Evolutionary conservation across 2,888 invertebrate species (phyloP).

Genomic region (Drosophila anomelani): DNA sequence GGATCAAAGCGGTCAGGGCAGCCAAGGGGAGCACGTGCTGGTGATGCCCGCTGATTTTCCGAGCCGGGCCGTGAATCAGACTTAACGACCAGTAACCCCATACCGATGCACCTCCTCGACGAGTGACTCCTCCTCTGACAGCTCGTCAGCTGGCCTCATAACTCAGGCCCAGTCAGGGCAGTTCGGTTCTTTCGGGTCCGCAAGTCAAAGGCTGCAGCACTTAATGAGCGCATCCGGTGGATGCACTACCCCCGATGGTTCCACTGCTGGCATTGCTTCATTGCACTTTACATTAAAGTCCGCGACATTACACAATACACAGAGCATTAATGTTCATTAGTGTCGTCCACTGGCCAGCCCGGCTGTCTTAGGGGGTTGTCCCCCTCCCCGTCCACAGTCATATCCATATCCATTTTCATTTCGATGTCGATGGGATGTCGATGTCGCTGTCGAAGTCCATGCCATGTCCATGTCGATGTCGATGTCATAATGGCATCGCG

Average conservation of each 20-base stretch:
- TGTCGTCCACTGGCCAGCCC: constrained; percentile 19
- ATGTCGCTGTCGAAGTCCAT: constrained; percentile 30
- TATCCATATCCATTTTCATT: constrained; percentile 16
- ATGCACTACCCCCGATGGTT: constrained; percentile 46
- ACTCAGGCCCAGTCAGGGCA: constrained; percentile 58
- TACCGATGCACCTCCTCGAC: constrained; percentile 12
- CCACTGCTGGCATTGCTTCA: constrained; percentile 70
- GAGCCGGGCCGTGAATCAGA: constrained; percentile 59
- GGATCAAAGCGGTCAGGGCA: constrained; percentile 13
- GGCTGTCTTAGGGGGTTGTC: constrained; percentile 49
- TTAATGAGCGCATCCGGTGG: constrained; percentile 78
- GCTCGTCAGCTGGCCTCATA: constrained; percentile 80
- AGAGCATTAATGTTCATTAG: constrained; percentile 75
- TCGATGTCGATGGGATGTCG: constrained; percentile 19
- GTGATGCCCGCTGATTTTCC: constrained; percentile 40
- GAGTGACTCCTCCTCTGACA: constrained; percentile 57
- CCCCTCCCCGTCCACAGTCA: not conserved
- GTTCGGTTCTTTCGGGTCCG: constrained; percentile 31
- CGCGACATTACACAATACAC: constrained; percentile 71
- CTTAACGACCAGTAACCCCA: constrained; percentile 54
- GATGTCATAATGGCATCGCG: constrained; percentile 33
- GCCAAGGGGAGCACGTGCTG: constrained; percentile 36
- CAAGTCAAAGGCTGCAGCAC: constrained; percentile 71
- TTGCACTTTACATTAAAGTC: constrained; percentile 78
- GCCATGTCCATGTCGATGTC: constrained; percentile 26